Evolutionary conservation across 2,113 vertebrate genomes (phyloP).

Genomic region (Junco hyemalis): DNA sequence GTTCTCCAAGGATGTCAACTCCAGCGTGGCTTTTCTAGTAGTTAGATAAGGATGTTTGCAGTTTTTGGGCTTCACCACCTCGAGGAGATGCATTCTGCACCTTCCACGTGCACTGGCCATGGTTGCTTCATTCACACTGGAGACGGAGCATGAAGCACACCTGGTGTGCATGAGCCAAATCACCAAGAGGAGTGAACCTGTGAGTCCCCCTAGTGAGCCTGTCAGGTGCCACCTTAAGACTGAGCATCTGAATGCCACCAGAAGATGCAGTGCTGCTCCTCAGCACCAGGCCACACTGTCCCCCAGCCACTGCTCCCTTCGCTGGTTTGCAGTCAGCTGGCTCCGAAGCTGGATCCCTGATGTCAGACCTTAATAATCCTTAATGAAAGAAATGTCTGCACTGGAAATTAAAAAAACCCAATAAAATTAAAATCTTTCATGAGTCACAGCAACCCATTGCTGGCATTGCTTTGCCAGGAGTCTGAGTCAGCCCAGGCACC

Average conservation of each 20-base stretch:
- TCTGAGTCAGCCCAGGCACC: background rate
- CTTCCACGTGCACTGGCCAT: fast-evolving
- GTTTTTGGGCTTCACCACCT: background rate
- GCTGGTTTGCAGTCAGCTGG: background rate
- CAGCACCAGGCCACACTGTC: background rate
- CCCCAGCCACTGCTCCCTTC: fast-evolving
- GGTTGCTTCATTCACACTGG: background rate
- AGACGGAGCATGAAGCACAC: background rate
- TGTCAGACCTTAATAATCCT: background rate
- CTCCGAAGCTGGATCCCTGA: background rate
- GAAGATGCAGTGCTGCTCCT: background rate
- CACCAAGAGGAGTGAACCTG: background rate
- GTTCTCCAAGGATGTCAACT: background rate
- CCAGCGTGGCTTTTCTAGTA: background rate
- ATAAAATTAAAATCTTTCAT: background rate
- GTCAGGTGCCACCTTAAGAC: background rate
- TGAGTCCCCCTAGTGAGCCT: background rate
- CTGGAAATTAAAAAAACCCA: background rate
- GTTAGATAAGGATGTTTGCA: background rate
- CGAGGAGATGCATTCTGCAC: background rate
- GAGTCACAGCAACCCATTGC: background rate
- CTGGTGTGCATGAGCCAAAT: background rate
- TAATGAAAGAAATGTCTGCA: background rate
- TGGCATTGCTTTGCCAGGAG: background rate
- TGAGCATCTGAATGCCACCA: background rate